Evolutionary conservation across 2,888 invertebrate genomes (phyloP).

Genomic region (Lithophane socia): DNA sequence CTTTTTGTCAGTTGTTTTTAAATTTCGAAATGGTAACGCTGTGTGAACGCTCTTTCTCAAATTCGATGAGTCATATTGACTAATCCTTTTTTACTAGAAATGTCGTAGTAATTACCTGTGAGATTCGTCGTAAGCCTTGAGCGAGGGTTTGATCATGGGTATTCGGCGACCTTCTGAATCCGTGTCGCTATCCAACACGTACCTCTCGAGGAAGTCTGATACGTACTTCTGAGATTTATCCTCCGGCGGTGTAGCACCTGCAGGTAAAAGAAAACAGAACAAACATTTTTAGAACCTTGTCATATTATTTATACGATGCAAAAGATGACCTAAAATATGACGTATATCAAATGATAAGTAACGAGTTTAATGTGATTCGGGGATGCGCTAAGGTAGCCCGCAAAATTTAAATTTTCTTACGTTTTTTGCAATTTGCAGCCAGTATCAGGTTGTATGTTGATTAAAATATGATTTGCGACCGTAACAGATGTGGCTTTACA

Average conservation of each 20-base stretch:
- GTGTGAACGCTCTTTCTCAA: background rate
- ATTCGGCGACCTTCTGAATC: constrained; percentile 91
- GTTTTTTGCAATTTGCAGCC: no score
- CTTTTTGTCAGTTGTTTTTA: background rate
- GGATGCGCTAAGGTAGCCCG: no score
- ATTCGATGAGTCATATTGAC: no score
- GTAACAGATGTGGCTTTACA: no score
- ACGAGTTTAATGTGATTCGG: no score
- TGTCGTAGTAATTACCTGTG: constrained; percentile 66
- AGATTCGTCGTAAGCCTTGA: constrained; percentile 71
- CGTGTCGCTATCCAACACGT: constrained; percentile 91
- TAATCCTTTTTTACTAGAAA: background rate
- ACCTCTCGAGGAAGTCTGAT: constrained; percentile 91
- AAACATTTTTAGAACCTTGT: background rate
- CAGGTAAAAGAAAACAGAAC: background rate
- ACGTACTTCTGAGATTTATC: constrained; percentile 88
- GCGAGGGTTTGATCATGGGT: constrained; percentile 85
- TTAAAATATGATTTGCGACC: no score
- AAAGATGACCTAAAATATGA: no score
- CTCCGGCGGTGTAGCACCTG: constrained; percentile 85
- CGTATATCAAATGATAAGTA: no score
- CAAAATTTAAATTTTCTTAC: no score
- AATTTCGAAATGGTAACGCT: background rate
- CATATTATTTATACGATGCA: background rate
- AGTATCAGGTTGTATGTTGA: no score